phyloP scores from a whole-genome alignment of 1,140 invertebrate species.

The Heliconius himera region DNA sequence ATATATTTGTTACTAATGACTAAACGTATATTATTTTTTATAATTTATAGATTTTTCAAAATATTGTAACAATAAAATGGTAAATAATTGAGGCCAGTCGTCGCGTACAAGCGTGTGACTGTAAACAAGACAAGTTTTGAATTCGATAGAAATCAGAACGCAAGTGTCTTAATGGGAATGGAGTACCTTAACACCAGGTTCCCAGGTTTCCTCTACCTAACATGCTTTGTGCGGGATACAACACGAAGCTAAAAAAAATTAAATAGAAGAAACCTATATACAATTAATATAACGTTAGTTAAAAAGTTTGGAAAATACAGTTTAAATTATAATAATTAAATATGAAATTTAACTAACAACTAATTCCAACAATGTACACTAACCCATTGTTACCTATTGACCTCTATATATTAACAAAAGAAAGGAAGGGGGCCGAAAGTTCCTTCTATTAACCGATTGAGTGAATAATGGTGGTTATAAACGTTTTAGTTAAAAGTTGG shows the following conservation, averaged over 20 bases:
- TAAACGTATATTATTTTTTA: too few species aligned
- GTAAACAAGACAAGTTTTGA: too few species aligned
- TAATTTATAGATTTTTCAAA: too few species aligned
- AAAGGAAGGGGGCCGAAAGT: background rate
- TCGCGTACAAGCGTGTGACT: too few species aligned
- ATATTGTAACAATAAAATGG: too few species aligned
- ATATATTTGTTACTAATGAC: too few species aligned
- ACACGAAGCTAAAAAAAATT: background rate
- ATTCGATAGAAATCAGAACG: background rate
- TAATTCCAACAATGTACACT: background rate
- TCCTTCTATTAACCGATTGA: background rate
- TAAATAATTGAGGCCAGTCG: too few species aligned
- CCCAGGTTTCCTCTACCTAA: background rate
- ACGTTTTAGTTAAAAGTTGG: background rate
- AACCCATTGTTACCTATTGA: background rate
- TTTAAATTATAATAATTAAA: background rate
- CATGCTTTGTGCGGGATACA: background rate
- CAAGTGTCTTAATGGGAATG: background rate
- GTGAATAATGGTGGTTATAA: background rate
- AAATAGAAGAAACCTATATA: background rate
- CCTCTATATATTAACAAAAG: slow-evolving; percentile 2
- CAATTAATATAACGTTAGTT: background rate
- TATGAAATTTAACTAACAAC: background rate
- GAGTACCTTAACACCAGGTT: background rate
- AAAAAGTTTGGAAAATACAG: background rate